A percentile compares a stretch with the other conserved stretches of the same genome.
These are phyloP conservation scores for Sialia sialis DNA, from an alignment of 2,113 vertebrate species.

Conservation along the genomic window DNA sequence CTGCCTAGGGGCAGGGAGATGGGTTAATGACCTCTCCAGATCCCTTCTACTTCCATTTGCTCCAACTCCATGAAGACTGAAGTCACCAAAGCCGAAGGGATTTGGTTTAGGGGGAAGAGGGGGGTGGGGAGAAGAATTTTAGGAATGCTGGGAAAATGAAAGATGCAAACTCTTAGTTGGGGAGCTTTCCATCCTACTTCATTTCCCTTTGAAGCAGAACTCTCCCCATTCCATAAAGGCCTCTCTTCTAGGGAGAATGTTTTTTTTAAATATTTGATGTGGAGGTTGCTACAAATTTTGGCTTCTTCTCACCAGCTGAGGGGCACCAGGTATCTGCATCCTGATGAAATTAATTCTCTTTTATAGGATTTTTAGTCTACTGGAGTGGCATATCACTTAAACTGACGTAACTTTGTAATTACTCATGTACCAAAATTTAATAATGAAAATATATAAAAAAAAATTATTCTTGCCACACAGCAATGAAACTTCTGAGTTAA, in stretches of 20 bases:
- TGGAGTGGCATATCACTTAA: background rate
- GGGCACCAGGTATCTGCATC: background rate
- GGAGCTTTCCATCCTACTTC: background rate
- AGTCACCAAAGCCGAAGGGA: constrained; percentile 50
- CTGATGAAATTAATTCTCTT: background rate
- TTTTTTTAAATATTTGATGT: background rate
- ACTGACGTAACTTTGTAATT: background rate
- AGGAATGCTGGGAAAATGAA: constrained; percentile 59
- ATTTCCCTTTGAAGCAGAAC: constrained; percentile 27
- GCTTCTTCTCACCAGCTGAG: background rate
- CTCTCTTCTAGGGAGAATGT: background rate
- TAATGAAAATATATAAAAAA: background rate
- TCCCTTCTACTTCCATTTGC: constrained; percentile 56
- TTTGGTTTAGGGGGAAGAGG: constrained; percentile 37
- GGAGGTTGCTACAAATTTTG: background rate
- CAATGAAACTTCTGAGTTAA: background rate
- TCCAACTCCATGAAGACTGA: constrained; percentile 33
- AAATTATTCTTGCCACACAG: background rate
- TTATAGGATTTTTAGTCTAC: background rate
- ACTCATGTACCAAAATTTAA: background rate
- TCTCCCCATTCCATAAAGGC: background rate
- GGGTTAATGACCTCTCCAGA: constrained; percentile 60
- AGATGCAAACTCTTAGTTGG: constrained; percentile 11
- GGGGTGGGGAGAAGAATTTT: constrained; percentile 64
- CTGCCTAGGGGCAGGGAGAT: constrained; percentile 54